Evolutionary conservation across 2,797 vertebrate genomes (phyloP).

Genomic region (Zonotrichia albicollis): DNA sequence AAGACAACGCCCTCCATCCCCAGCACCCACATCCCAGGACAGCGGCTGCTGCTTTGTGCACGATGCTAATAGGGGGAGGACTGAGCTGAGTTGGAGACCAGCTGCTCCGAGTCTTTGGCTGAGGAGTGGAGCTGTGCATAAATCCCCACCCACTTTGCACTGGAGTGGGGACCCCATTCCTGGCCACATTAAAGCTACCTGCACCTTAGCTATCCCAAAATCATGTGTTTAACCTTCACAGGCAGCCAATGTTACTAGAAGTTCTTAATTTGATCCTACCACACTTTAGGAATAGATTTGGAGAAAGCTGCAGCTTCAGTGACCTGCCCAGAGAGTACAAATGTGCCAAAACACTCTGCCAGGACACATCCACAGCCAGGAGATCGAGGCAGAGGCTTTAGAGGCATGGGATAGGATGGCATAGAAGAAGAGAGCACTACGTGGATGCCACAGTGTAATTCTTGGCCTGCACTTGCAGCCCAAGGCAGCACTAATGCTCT

Average conservation of each 20-base stretch:
- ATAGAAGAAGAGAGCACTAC: not conserved
- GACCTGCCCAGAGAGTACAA: not conserved
- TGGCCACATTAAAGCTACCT: not conserved
- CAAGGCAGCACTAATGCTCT: accelerated
- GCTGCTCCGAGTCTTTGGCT: not conserved
- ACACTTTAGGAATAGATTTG: not conserved
- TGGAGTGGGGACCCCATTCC: not conserved
- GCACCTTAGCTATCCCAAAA: not conserved
- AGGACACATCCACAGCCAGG: not conserved
- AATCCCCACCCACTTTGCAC: not conserved
- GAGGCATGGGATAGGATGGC: too few relatives aligned
- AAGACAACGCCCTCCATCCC: not conserved
- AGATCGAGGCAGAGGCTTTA: not conserved
- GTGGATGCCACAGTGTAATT: not conserved
- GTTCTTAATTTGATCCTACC: not conserved
- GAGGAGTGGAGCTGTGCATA: not conserved
- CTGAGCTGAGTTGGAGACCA: not conserved
- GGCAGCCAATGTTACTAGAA: not conserved
- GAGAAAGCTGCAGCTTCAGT: not conserved
- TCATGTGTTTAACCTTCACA: not conserved
- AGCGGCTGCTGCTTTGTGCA: not conserved
- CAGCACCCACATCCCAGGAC: not conserved
- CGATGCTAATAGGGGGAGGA: not conserved
- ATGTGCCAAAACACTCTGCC: not conserved
- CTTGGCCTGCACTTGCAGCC: not conserved